Evolutionary conservation across 1,140 invertebrate species (phyloP).

Genomic region (Tenebrio molitor): DNA sequence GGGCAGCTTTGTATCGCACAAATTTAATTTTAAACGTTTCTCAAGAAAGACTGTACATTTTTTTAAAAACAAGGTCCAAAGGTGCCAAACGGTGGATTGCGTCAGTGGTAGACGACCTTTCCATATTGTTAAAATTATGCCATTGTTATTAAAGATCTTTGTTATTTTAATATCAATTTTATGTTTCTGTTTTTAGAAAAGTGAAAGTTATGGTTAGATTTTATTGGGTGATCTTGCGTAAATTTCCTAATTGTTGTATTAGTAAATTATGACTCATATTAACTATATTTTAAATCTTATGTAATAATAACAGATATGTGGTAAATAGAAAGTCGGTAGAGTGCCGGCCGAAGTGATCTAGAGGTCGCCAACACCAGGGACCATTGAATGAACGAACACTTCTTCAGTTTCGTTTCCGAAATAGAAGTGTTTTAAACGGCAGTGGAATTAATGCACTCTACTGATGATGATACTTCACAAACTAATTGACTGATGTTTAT

Average conservation of each 20-base stretch:
- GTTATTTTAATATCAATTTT: conserved; percentile 14
- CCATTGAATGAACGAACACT: too few relatives aligned
- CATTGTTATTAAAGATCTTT: conserved; percentile 21
- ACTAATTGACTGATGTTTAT: conserved; percentile 12
- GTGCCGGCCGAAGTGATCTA: not conserved
- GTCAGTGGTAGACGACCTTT: conserved; percentile 31
- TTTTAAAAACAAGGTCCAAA: conserved; percentile 3
- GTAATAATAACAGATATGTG: not conserved
- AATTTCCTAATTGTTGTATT: conserved; percentile 19
- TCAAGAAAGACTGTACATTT: not conserved
- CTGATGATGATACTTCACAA: not conserved
- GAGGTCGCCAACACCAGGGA: not conserved
- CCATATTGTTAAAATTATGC: conserved; percentile 36
- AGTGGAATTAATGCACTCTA: not conserved
- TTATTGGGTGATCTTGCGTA: conserved; percentile 7
- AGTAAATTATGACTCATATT: conserved; percentile 3
- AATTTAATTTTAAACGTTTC: conserved; percentile 15
- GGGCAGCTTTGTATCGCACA: conserved; percentile 30
- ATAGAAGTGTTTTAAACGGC: too few relatives aligned
- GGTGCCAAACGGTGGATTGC: conserved; percentile 28
- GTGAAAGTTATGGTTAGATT: not conserved
- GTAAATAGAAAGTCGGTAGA: not conserved
- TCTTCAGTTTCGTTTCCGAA: too few relatives aligned
- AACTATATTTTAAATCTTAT: conserved; percentile 28
- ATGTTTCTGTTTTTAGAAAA: conserved; percentile 13